A percentile compares a stretch with the other conserved stretches of the same genome.
These are phyloP conservation scores for Acheta domesticus DNA, from an alignment of 2,888 invertebrate species.

Conservation along the genomic window DNA sequence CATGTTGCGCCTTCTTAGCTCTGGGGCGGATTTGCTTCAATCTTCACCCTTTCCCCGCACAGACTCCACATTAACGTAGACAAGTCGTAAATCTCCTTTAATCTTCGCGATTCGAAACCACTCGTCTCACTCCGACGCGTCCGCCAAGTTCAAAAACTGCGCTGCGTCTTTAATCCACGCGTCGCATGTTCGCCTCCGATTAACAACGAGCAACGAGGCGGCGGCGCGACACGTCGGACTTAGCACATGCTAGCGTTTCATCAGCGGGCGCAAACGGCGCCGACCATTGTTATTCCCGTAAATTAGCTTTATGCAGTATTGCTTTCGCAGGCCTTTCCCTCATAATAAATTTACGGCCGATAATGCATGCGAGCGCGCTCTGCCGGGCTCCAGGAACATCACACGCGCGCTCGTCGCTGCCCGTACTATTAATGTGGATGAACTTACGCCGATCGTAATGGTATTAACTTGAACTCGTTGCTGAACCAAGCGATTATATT, in stretches of 20 bases:
- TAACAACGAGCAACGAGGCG: neutral
- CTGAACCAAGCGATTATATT: neutral
- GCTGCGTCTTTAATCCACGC: neutral
- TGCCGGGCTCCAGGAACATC: neutral
- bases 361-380: neutral
- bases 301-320: constrained; percentile 18
- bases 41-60: no score
- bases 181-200: neutral
- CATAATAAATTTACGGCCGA: constrained; percentile 18
- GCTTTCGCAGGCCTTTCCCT: neutral
- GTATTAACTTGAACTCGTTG: constrained; percentile 18
- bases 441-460: constrained; percentile 5
- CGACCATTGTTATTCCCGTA: neutral
- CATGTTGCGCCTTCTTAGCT: no score
- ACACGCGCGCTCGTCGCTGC: neutral
- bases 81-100: no score
- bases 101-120: no score
- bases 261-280: neutral
- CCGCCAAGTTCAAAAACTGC: no score
- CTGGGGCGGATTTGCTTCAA: no score
- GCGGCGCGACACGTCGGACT: neutral
- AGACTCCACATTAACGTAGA: no score
- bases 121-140: no score
- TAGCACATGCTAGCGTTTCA: neutral
- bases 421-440: neutral